phyloP scores from a whole-genome alignment of 2,888 invertebrate species.

The Aporophyla nigra region DNA sequence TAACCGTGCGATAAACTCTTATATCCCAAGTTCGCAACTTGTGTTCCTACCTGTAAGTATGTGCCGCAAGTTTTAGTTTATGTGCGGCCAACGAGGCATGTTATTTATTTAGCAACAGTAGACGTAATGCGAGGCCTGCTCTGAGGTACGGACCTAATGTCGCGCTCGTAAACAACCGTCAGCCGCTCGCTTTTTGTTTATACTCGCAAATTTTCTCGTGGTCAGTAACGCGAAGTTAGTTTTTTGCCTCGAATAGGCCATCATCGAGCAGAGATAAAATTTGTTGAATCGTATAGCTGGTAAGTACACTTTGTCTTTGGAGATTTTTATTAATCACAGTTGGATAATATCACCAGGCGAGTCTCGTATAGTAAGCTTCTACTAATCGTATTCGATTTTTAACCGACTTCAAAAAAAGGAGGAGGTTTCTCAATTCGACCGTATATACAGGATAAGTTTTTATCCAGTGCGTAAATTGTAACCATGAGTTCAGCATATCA shows the following conservation, averaged over 20 bases:
- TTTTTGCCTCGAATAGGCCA: neutral
- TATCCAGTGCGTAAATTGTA: too few relatives aligned
- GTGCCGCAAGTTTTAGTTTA: conserved; percentile 56
- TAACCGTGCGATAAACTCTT: conserved; percentile 44
- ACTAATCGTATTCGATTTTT: neutral
- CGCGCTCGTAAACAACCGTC: conserved; percentile 26
- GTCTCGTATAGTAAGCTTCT: neutral
- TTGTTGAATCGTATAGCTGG: neutral
- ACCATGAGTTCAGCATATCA: too few relatives aligned
- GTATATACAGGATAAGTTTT: too few relatives aligned
- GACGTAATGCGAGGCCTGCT: conserved; percentile 39
- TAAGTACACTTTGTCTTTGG: neutral
- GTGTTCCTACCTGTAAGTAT: conserved; percentile 30
- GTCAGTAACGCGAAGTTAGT: neutral
- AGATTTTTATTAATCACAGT: neutral
- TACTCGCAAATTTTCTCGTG: conserved; percentile 7
- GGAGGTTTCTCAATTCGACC: too few relatives aligned
- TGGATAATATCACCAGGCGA: too few relatives aligned
- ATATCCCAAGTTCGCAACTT: conserved; percentile 50
- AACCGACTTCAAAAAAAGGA: too few relatives aligned
- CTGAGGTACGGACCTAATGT: conserved; percentile 47
- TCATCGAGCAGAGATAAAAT: neutral
- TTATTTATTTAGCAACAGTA: conserved; percentile 60
- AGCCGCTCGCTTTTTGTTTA: conserved; percentile 49
- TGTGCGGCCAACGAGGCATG: conserved; percentile 45